Conservation (phyloP, 2,888 invertebrate species). For the Drosophila percnosoma region DNA sequence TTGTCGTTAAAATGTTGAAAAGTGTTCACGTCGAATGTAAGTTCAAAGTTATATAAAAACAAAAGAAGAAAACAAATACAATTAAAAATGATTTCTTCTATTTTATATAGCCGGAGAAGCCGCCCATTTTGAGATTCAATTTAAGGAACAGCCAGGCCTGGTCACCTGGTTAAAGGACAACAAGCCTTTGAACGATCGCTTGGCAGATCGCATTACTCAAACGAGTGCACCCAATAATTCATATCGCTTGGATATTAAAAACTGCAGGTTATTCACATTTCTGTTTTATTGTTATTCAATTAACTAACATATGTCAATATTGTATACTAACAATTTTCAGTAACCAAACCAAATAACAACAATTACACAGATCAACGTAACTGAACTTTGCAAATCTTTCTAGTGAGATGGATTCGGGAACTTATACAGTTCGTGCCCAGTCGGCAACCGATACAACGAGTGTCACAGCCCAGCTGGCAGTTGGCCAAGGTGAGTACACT, state of each 20-base stretch:
- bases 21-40: slow-evolving; percentile 93
- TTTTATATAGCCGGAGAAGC: slow-evolving; percentile 90
- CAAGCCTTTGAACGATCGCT: slow-evolving; percentile 90
- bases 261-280: slow-evolving; percentile 86
- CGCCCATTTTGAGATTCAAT: slow-evolving; percentile 91
- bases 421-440: slow-evolving; percentile 95
- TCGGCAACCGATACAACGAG: slow-evolving; percentile 92
- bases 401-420: slow-evolving; percentile 92
- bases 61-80: neutral
- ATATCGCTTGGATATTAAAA: slow-evolving; percentile 90
- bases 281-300: neutral
- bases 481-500: slow-evolving; percentile 89
- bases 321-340: slow-evolving; percentile 4
- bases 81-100: neutral
- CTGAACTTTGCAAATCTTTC: slow-evolving; percentile 19
- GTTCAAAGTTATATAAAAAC: slow-evolving; percentile 86
- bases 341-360: slow-evolving; percentile 4
- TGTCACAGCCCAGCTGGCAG: slow-evolving; percentile 94
- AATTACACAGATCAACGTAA: slow-evolving; percentile 3
- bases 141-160: slow-evolving; percentile 88
- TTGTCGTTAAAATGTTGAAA: slow-evolving; percentile 90
- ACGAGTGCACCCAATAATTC: slow-evolving; percentile 87
- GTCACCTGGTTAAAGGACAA: slow-evolving; percentile 96
- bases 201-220: slow-evolving; percentile 90
- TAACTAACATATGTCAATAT: neutral